Evolutionary conservation across 2,113 vertebrate genomes (phyloP).

Genomic region (Marcusenius ussheri): DNA sequence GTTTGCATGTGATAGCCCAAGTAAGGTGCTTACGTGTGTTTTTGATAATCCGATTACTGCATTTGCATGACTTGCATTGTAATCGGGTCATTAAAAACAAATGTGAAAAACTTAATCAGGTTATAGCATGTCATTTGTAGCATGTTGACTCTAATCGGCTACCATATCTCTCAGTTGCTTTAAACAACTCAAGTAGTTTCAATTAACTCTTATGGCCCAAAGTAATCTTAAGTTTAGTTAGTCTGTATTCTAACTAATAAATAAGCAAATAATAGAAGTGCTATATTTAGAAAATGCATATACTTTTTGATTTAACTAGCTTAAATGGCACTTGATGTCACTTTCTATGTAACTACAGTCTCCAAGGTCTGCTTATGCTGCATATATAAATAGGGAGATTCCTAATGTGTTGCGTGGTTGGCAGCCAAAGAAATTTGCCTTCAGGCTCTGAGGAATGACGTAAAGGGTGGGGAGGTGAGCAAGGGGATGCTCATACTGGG

Average conservation of each 20-base stretch:
- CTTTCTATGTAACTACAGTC: neutral
- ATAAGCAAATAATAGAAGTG: neutral
- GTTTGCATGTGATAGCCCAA: neutral
- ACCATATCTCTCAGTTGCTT: neutral
- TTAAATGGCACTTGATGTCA: neutral
- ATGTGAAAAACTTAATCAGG: neutral
- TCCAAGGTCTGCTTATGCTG: neutral
- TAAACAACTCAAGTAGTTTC: neutral
- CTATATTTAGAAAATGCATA: neutral
- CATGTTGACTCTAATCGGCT: neutral
- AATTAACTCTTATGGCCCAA: neutral
- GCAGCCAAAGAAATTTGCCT: neutral
- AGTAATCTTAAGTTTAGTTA: neutral
- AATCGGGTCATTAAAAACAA: neutral
- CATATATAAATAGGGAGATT: neutral
- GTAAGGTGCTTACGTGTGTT: neutral
- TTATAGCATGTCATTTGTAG: neutral
- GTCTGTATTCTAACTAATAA: neutral
- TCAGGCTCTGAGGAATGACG: neutral
- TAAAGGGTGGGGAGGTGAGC: neutral
- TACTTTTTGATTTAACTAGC: neutral
- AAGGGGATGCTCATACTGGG: neutral
- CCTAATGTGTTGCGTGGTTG: neutral
- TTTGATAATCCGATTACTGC: neutral
- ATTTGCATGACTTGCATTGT: neutral